Base-by-base conservation (phyloP, 2,113 vertebrate species). In the Lepisosteus oculatus region DNA sequence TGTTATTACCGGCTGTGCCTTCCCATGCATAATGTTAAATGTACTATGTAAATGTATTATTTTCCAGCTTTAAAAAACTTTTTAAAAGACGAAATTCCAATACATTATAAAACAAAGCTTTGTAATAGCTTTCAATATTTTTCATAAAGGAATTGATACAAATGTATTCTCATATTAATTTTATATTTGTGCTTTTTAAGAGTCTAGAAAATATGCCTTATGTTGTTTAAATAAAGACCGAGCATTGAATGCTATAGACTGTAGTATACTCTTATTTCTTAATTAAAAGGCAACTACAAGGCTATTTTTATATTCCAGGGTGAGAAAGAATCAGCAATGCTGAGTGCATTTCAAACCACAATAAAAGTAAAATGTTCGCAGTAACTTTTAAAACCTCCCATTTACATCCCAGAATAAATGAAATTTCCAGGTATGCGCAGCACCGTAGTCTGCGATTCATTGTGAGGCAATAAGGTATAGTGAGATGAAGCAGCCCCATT, bases 1-100 rank as follows among this genome's bases (percentile, higher is more conserved):
- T 84, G 89, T 90, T 95, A 90, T 89, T 93, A 94, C 94, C 93
- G 90, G 94, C 95, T 94, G 95, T 97, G 96, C 95, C 95, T 98
- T 95, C 82, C 87, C 92, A 90, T 90, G 86, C 91, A 90, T 92
- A 93, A 89, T 73, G 83, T 72, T 67, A 55, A 43, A 61, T 67
- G 54, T 82, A 74, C 77, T 84, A 73, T 89, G 88, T 94, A 95
- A 92, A 95, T 94, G 91, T 90, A 90, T 93, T 90, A 90, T 93
- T 93, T 93, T 93, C 87, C 86, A 91, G 90, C 90, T 92, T 93
- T 88, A 89, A 88, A 78, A 88, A 81, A 86, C 86, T 88, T 87
- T 83, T 87, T 87, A 92, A 87, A 91, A 92, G 84, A 88, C 82
- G 72, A 86, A 83, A 86, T 86, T 87, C 81, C 76, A 77, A 77